These are phyloP conservation scores for Argya squamiceps DNA, from an alignment of 2,797 vertebrate species.

Conservation along the genomic window DNA sequence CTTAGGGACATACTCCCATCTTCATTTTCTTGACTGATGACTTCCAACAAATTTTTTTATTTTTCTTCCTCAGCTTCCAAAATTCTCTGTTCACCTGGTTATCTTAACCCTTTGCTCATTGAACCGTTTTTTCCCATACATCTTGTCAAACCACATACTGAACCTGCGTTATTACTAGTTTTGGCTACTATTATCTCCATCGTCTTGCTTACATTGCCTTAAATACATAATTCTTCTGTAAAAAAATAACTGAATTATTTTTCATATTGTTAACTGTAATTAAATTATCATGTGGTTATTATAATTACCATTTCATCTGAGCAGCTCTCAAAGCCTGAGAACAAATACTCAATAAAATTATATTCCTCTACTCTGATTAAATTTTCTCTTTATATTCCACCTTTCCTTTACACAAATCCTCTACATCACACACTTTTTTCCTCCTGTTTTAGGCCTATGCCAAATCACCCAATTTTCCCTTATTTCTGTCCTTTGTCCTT, in stretches of 20 bases:
- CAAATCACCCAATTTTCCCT: not conserved
- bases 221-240: not conserved
- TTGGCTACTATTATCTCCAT: not conserved
- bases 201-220: not conserved
- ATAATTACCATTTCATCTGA: conserved; percentile 14
- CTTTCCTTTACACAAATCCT: not conserved
- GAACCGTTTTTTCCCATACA: not conserved
- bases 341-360: conserved; percentile 20
- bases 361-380: not conserved
- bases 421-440: not conserved
- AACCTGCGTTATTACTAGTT: not conserved
- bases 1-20: not conserved
- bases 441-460: not conserved
- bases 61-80: not conserved
- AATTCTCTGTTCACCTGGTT: not conserved
- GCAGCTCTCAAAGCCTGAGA: not conserved
- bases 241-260: conserved; percentile 7
- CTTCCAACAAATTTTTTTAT: not conserved
- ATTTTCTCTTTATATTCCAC: not conserved
- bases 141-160: not conserved
- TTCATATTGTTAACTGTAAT: not conserved
- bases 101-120: not conserved
- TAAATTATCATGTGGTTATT: conserved; percentile 9
- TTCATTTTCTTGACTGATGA: not conserved
- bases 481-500: not conserved